These are phyloP conservation scores for Oscheius sp. DNA, from an alignment of 2,888 invertebrate species.

Conservation along the genomic window DNA sequence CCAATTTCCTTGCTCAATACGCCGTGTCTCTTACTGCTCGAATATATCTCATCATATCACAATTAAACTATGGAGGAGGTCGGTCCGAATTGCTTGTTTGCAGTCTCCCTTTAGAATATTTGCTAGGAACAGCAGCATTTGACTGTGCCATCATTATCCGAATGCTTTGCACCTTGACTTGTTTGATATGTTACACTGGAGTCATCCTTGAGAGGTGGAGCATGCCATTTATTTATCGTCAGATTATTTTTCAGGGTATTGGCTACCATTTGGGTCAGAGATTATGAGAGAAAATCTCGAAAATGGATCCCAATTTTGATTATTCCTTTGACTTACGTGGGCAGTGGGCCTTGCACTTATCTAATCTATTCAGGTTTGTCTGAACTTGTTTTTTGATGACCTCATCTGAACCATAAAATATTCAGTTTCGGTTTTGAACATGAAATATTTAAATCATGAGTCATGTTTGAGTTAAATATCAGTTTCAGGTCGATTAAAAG, in stretches of 20 bases:
- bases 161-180: conserved; percentile 8
- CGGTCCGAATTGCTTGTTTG: background rate
- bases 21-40: background rate
- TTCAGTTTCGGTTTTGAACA: no score
- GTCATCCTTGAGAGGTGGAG: conserved; percentile 10
- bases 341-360: background rate
- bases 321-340: background rate
- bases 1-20: conserved; percentile 4
- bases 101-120: background rate
- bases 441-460: no score
- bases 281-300: conserved; percentile 11
- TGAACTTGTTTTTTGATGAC: background rate
- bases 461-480: no score
- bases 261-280: conserved; percentile 14
- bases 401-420: background rate
- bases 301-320: conserved; percentile 17
- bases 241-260: conserved; percentile 4
- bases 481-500: background rate
- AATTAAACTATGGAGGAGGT: conserved; percentile 25
- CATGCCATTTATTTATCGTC: no score
- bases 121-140: conserved; percentile 1
- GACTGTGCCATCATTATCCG: conserved; percentile 11
- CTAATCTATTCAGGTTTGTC: background rate
- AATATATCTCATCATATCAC: background rate
- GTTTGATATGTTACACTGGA: conserved; percentile 13